These are phyloP conservation scores for Limnephilus marmoratus DNA, from an alignment of 2,888 invertebrate genomes.

Conservation along the genomic window DNA sequence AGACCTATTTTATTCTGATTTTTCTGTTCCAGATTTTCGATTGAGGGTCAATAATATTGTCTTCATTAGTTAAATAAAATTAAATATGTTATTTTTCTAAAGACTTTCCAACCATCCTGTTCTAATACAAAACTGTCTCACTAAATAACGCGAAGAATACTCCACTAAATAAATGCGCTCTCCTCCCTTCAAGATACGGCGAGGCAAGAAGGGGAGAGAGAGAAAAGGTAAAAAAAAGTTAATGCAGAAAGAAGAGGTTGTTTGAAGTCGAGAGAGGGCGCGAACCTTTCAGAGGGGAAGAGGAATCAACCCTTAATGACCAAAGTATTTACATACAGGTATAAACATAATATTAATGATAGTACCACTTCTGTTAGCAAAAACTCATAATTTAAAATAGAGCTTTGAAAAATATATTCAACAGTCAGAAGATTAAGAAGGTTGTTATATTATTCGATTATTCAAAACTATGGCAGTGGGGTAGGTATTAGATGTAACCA, in stretches of 20 bases:
- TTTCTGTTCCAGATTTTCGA: too few relatives aligned
- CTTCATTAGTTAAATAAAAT: too few relatives aligned
- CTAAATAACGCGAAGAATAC: constrained; percentile 25
- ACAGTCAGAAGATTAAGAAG: too few relatives aligned
- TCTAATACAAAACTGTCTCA: constrained; percentile 5
- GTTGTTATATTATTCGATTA: too few relatives aligned
- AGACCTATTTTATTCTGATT: too few relatives aligned
- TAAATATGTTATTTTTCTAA: not conserved
- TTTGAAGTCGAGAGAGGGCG: constrained; percentile 3
- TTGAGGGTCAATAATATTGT: too few relatives aligned
- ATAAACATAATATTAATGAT: too few relatives aligned
- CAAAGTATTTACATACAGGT: not conserved
- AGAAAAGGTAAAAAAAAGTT: not conserved
- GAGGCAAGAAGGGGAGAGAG: not conserved
- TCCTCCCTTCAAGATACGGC: not conserved
- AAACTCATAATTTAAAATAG: too few relatives aligned
- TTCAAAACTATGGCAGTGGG: too few relatives aligned
- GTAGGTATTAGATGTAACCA: too few relatives aligned
- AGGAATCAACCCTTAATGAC: not conserved
- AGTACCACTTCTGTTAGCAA: too few relatives aligned
- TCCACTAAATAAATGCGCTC: constrained; percentile 24
- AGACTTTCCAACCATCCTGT: not conserved
- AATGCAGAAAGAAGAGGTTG: not conserved
- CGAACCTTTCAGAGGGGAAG: not conserved
- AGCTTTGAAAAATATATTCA: too few relatives aligned